Conservation (phyloP, 2,113 vertebrate genomes). For the Barnardius zonarius region DNA sequence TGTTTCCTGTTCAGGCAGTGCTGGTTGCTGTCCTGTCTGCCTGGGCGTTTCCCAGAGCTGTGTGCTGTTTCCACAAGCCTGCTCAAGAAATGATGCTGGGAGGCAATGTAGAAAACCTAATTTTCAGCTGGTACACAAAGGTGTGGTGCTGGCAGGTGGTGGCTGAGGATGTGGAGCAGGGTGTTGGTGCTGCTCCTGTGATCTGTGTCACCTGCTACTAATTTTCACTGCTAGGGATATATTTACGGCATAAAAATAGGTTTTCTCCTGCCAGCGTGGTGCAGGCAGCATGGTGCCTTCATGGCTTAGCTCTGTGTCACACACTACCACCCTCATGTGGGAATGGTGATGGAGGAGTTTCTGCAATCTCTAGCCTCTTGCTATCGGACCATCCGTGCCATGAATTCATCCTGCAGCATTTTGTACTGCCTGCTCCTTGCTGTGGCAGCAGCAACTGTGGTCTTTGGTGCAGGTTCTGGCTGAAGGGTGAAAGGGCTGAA, state of each 20-base stretch:
- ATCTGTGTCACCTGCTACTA: not conserved
- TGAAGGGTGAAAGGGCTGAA: not conserved
- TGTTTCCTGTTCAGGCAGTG: not conserved
- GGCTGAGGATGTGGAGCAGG: not conserved
- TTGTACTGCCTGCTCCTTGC: not conserved
- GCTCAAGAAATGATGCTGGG: not conserved
- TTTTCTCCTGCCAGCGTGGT: not conserved
- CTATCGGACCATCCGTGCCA: rapidly evolving
- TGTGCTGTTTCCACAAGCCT: not conserved
- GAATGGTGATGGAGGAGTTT: not conserved
- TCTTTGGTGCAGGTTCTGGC: not conserved
- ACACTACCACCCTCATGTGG: not conserved
- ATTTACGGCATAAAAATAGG: not conserved
- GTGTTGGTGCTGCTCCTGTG: not conserved
- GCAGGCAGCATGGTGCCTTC: rapidly evolving
- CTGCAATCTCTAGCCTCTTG: not conserved
- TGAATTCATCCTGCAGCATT: not conserved
- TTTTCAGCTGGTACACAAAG: not conserved
- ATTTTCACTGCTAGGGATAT: not conserved
- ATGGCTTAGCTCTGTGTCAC: not conserved
- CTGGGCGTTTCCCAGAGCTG: not conserved
- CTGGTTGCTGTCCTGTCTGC: not conserved
- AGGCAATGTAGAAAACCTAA: not conserved
- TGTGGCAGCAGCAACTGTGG: not conserved
- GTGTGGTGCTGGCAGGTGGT: rapidly evolving